Evolutionary conservation across 2,113 vertebrate species (phyloP), one percentile per base, ranked within the genome.

Genomic region (Hepsetus odoe): DNA sequence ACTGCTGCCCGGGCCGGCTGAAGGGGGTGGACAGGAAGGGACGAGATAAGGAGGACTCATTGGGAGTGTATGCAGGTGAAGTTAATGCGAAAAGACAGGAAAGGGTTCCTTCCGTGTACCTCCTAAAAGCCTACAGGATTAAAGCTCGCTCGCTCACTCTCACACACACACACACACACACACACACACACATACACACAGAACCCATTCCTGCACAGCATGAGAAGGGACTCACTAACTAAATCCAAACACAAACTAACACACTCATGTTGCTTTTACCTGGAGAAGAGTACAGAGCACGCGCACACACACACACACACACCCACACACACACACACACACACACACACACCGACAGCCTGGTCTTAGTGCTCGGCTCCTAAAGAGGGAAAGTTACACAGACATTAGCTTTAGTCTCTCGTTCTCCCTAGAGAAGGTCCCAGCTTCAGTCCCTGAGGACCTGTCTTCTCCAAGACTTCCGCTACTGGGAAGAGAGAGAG

Each of bases 1-100:
- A n/a, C n/a, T n/a, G n/a, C n/a, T n/a, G n/a, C n/a, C n/a, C n/a
- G n/a, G n/a, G n/a, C n/a, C n/a, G n/a, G n/a, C n/a, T 61, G 46
- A 1, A 49, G 20, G 28, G 10, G 49, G 59, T 53, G 66, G 68
- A 84, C 83, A 86, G 86, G 85, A 87, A 89, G 86, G 83, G 85
- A 78, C 3, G 44, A 46, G 44, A 46, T 80, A 78, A 85, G 62
- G 35, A 84, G 85, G 78, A 85, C 86, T 90, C 88, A 89, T 83
- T 86, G 82, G 83, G 80, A 88, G 86, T 90, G 88, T 86, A 82
- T 87, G 85, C 88, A 91, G 89, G 90, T 91, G 88, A 87, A 89
- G 89, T 86, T 88, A 90, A 92, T 88, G 86, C 84, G 84, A 90
- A 90, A 81, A 85, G 85, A 86, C 87, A 87, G 86, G 84, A 86